phyloP scores from a whole-genome alignment of 2,888 invertebrate genomes.

The Drosophila colorata region DNA sequence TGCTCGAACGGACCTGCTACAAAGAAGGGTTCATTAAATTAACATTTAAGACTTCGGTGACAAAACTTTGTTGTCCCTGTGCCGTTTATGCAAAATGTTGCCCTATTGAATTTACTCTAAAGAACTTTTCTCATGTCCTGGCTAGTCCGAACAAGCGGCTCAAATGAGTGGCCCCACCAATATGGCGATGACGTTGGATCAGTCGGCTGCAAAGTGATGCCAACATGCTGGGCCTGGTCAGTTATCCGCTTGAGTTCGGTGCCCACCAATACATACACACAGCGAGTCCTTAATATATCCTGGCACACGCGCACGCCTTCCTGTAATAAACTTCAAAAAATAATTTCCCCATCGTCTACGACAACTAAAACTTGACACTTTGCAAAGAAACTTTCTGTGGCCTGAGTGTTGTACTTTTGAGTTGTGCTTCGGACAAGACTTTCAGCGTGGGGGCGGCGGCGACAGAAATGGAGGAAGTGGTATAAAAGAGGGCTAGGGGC shows the following conservation, averaged over 20 bases:
- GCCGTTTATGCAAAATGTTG: conserved; percentile 68
- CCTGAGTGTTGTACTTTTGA: conserved; percentile 66
- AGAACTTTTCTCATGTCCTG: conserved; percentile 58
- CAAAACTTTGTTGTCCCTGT: conserved; percentile 44
- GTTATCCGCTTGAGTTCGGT: conserved; percentile 46
- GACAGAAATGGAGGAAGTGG: neutral
- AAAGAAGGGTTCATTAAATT: conserved; percentile 63
- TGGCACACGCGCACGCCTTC: conserved; percentile 46
- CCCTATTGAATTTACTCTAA: conserved; percentile 65
- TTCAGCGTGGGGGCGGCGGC: neutral
- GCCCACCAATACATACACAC: conserved; percentile 4
- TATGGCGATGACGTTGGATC: conserved; percentile 43
- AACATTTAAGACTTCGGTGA: conserved; percentile 44
- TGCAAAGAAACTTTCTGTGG: conserved; percentile 75
- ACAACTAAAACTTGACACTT: conserved; percentile 82
- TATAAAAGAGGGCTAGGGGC: conserved; percentile 16
- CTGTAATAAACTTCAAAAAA: conserved; percentile 77
- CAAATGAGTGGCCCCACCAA: conserved; percentile 51
- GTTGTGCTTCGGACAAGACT: conserved; percentile 28
- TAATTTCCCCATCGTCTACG: conserved; percentile 71
- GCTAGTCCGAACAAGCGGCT: conserved; percentile 42
- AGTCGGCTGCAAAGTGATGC: conserved; percentile 51
- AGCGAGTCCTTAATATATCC: conserved; percentile 38
- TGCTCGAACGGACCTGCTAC: conserved; percentile 1
- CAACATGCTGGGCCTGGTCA: conserved; percentile 40